phyloP scores from a whole-genome alignment of 2,888 invertebrate genomes.

The Polia nebulosa region DNA sequence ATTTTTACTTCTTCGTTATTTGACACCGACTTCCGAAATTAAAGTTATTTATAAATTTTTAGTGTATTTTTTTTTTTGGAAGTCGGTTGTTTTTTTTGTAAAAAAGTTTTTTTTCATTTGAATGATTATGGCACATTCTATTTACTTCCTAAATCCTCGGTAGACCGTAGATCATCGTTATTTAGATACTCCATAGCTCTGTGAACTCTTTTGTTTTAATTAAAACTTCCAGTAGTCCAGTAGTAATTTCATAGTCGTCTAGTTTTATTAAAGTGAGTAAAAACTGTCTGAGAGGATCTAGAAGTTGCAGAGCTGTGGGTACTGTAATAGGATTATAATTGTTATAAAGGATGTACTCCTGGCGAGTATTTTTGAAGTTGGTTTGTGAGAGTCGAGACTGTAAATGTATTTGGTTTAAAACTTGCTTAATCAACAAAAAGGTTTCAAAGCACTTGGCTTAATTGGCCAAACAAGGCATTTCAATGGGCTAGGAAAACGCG shows the following conservation, averaged over 20 bases:
- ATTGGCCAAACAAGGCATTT: slow-evolving; percentile 8
- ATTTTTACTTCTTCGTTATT: too few species aligned
- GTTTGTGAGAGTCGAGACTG: neutral
- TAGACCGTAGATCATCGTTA: slow-evolving; percentile 4
- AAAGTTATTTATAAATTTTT: too few species aligned
- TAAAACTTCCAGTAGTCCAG: slow-evolving; percentile 48
- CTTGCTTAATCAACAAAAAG: slow-evolving; percentile 11
- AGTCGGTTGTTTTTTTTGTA: too few species aligned
- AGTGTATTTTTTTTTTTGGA: too few species aligned
- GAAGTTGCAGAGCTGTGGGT: slow-evolving; percentile 17
- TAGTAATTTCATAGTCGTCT: slow-evolving; percentile 29
- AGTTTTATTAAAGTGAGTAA: slow-evolving; percentile 40
- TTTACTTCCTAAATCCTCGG: neutral
- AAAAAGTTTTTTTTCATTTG: too few species aligned
- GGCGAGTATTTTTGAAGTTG: slow-evolving; percentile 4
- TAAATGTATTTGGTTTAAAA: neutral
- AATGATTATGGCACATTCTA: neutral
- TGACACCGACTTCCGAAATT: too few species aligned
- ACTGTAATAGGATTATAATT: slow-evolving; percentile 41
- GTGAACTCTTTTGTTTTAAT: slow-evolving; percentile 41
- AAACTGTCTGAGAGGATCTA: slow-evolving; percentile 41
- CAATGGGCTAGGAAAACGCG: neutral
- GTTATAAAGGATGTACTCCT: slow-evolving; percentile 5
- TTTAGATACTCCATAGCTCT: slow-evolving; percentile 5
- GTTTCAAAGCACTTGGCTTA: slow-evolving; percentile 4